Base-by-base conservation (phyloP, 2,113 vertebrate species). In the Sialia sialis region DNA sequence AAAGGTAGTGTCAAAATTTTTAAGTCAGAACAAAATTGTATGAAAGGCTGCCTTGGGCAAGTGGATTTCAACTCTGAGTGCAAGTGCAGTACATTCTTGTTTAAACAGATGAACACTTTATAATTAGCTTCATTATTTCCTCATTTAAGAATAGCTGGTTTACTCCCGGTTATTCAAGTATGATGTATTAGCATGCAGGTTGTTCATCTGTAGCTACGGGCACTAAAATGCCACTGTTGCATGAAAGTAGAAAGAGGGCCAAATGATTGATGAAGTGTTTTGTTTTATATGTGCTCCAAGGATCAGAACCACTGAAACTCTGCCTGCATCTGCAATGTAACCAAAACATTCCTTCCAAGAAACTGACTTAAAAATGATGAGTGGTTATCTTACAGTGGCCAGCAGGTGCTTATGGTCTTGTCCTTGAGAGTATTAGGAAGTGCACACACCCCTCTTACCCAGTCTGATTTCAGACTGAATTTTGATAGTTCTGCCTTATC, bases 1-100 rank as follows among this genome's bases (percentile, higher is more conserved):
- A 93, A 89, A 89, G 44, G 36, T 64, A 21, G 25, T 76, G 49
- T 93, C 66, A 95, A 93, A 91, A 94, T 90, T n/a, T 62, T 78
- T 36, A 91, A 94, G 19, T 64, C 27, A 15, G 38, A 85, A 85
- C 27, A 83, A 93, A 89, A 93, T 79, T 34, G 54, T 73, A 26
- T 66, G 34, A 79, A 84, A 64, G 38, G 76, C 60, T 56, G 62
- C 74, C 49, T 72, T 46, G 27, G 44, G 54, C 84, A 94, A 93
- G 70, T 84, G 49, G 27, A 44, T 89, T 95, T 90, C 69, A 85
- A 10, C 30, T 72, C 25, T 38, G 51, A 43, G 32, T 36, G 26
- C 17, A 51, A 81, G 51, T 49, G 68, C 23, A 51, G 9, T 55
- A 16, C 14, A 6, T 78, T 32, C 48, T 84, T 89, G 18, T 55